Conservation (phyloP, 2,888 invertebrate species). For the Drosophila tripunctata region DNA sequence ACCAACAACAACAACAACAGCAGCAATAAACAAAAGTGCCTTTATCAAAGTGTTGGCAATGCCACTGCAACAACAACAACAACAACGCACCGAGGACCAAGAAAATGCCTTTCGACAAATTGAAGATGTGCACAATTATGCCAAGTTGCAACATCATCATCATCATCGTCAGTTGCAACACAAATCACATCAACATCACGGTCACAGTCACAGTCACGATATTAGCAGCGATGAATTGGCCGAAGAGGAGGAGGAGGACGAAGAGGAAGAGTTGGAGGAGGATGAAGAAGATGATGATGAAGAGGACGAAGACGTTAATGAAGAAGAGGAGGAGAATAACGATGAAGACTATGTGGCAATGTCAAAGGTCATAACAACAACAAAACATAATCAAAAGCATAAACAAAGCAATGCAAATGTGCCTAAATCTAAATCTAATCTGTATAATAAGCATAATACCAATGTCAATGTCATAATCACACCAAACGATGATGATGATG, state of each 20-base stretch:
- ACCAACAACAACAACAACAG: conserved; percentile 25
- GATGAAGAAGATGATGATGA: conserved; percentile 6
- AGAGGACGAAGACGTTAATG: conserved; percentile 13
- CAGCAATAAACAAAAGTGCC: conserved; percentile 68
- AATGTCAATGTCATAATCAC: conserved; percentile 14
- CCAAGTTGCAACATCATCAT: conserved; percentile 79
- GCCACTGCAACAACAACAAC: conserved; percentile 28
- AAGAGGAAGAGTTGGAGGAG: conserved; percentile 44
- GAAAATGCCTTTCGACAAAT: conserved; percentile 84
- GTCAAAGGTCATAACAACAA: conserved; percentile 8
- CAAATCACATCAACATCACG: conserved; percentile 18
- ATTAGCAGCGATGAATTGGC: conserved; percentile 70
- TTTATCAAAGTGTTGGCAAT: conserved; percentile 50
- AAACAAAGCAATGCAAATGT: conserved; percentile 10
- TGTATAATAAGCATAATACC: conserved; percentile 18
- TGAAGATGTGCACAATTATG: conserved; percentile 84
- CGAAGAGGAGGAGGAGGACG: conserved; percentile 61
- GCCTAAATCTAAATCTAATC: too few relatives aligned
- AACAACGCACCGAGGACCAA: conserved; percentile 82
- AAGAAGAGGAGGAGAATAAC: conserved; percentile 39
- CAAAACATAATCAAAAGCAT: background rate
- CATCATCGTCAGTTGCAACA: conserved; percentile 25
- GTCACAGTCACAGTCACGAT: conserved; percentile 42
- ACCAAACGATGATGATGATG: conserved; percentile 43
- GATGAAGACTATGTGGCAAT: conserved; percentile 1